phyloP scores from a whole-genome alignment of 2,113 vertebrate species.

The Thamnophis sirtalis region DNA sequence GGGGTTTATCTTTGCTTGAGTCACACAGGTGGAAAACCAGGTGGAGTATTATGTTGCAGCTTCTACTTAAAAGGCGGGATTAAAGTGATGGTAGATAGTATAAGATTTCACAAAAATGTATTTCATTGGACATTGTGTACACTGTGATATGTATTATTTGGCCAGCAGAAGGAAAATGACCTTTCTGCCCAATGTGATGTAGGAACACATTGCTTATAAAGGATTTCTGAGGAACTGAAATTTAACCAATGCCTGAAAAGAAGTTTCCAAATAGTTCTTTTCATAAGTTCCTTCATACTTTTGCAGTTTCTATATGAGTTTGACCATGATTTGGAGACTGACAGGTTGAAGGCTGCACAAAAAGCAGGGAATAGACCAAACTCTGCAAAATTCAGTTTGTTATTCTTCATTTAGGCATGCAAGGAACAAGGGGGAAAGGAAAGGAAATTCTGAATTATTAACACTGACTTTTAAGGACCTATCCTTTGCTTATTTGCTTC shows the following conservation, averaged over 20 bases:
- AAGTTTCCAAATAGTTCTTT: background rate
- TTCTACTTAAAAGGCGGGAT: background rate
- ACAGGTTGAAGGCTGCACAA: background rate
- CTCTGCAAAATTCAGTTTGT: background rate
- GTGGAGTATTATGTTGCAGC: background rate
- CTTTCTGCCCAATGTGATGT: background rate
- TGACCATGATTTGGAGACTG: background rate
- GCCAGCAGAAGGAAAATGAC: background rate
- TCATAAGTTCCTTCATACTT: rapidly evolving
- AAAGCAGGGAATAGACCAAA: background rate
- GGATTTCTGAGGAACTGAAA: background rate
- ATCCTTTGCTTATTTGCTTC: slow-evolving; percentile 4
- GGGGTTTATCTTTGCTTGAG: background rate
- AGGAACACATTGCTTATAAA: background rate
- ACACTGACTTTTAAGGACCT: background rate
- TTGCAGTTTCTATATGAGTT: background rate
- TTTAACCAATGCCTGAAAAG: background rate
- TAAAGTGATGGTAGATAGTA: background rate
- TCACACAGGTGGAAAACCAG: background rate
- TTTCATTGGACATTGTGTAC: background rate
- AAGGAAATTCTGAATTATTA: slow-evolving; percentile 14
- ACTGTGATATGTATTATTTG: slow-evolving; percentile 9
- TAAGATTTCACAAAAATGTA: background rate
- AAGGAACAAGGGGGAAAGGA: background rate
- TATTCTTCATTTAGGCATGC: slow-evolving; percentile 20